Evolutionary conservation across 2,797 vertebrate genomes (phyloP).

Genomic region (Notolepis coatsorum): DNA sequence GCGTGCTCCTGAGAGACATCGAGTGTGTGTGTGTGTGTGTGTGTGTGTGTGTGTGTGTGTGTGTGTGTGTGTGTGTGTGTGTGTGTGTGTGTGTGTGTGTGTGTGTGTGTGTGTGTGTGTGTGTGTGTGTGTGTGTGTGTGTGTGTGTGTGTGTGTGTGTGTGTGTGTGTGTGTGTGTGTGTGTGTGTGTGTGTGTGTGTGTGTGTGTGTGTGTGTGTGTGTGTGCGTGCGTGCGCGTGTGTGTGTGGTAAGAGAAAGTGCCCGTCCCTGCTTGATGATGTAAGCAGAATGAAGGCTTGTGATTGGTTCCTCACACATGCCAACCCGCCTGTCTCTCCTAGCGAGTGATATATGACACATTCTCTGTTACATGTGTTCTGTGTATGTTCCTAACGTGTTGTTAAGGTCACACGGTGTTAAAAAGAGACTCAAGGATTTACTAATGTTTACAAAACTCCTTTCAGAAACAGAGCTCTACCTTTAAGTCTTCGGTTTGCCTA

Average conservation of each 20-base stretch:
- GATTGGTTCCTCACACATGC: constrained; percentile 71
- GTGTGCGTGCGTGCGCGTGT: not conserved
- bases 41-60: constrained; percentile 8
- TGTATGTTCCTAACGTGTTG: constrained; percentile 44
- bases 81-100: constrained; percentile 55
- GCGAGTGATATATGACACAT: constrained; percentile 70
- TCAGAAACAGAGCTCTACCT: constrained; percentile 44
- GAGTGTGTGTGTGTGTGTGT: constrained; percentile 39
- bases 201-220: not conserved
- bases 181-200: constrained; percentile 42
- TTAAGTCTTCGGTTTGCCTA: constrained; percentile 58
- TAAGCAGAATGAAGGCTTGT: constrained; percentile 73
- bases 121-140: constrained; percentile 4
- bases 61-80: constrained; percentile 41
- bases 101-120: constrained; percentile 32
- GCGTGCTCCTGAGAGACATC: constrained; percentile 38
- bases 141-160: constrained; percentile 62
- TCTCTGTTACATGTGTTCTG: too few species aligned
- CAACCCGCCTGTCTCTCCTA: constrained; percentile 66
- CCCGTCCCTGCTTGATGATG: constrained; percentile 41
- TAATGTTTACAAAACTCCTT: constrained; percentile 36
- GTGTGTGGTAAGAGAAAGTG: constrained; percentile 53
- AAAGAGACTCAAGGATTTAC: constrained; percentile 50
- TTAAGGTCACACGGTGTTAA: constrained; percentile 45
- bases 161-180: constrained; percentile 5